phyloP scores from a whole-genome alignment of 2,888 invertebrate species.

The Synanthedon tipuliformis region DNA sequence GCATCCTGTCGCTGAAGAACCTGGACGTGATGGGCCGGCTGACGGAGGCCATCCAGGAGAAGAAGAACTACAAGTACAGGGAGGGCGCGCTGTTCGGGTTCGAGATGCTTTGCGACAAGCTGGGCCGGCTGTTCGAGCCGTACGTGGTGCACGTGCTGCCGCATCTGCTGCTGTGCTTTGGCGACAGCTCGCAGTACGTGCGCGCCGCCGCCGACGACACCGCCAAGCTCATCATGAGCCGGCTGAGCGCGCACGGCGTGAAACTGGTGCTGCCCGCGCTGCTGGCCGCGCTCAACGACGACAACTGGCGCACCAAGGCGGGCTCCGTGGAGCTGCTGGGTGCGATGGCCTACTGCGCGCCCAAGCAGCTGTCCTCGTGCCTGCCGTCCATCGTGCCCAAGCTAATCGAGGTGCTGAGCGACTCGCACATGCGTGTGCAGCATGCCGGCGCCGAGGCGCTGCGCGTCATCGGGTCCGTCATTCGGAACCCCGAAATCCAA shows the following conservation, averaged over 20 bases:
- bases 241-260: constrained; percentile 96
- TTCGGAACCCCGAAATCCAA: constrained; percentile 98
- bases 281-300: constrained; percentile 93
- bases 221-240: constrained; percentile 94
- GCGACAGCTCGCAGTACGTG: constrained; percentile 95
- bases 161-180: constrained; percentile 93
- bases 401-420: constrained; percentile 94
- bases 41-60: constrained; percentile 94
- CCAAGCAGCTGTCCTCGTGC: constrained; percentile 97
- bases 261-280: constrained; percentile 96
- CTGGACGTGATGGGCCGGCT: constrained; percentile 95
- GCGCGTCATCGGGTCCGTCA: constrained; percentile 96
- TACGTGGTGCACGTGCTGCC: constrained; percentile 98
- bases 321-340: constrained; percentile 94
- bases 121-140: constrained; percentile 97
- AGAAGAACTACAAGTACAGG: constrained; percentile 93
- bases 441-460: constrained; percentile 96
- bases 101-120: constrained; percentile 94
- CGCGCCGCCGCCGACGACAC: constrained; percentile 97
- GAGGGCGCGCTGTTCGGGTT: constrained; percentile 98
- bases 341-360: constrained; percentile 99
- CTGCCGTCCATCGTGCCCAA: constrained; percentile 98
- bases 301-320: constrained; percentile 98
- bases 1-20: constrained; percentile 94
- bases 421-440: constrained; percentile 97